phyloP scores from a whole-genome alignment of 2,113 vertebrate genomes.

The Daubentonia madagascariensis region DNA sequence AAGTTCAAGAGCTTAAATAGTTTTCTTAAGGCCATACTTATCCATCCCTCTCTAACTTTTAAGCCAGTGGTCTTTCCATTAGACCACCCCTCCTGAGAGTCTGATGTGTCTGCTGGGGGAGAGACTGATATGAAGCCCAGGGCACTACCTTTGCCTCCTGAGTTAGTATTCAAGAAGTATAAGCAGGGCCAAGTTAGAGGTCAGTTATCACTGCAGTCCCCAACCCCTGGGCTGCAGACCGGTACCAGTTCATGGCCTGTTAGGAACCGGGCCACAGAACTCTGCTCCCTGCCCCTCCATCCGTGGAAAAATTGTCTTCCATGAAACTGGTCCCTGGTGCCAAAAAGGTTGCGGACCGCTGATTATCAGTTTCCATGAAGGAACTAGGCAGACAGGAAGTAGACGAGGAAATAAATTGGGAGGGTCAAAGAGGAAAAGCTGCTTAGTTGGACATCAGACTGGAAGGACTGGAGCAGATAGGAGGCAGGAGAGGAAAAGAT shows the following conservation, averaged over 20 bases:
- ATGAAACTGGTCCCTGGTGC: no score
- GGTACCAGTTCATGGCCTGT: no score
- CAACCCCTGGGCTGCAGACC: no score
- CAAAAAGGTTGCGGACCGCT: no score
- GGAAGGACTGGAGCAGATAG: not conserved
- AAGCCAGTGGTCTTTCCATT: not conserved
- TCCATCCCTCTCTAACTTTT: not conserved
- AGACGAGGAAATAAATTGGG: constrained; percentile 31
- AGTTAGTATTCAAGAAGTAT: not conserved
- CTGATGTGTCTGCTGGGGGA: not conserved
- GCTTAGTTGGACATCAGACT: not conserved
- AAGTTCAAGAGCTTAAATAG: not conserved
- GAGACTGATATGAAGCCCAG: not conserved
- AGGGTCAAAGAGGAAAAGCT: constrained; percentile 5
- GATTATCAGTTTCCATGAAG: constrained; percentile 28
- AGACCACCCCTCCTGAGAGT: not conserved
- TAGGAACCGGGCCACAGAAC: no score
- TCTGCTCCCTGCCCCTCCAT: no score
- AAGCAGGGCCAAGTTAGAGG: not conserved
- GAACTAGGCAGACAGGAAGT: constrained; percentile 24
- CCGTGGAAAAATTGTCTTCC: no score
- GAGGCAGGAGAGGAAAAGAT: not conserved
- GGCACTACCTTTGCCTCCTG: constrained; percentile 6
- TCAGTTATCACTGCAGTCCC: not conserved
- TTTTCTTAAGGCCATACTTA: not conserved